Evolutionary conservation across 2,113 vertebrate genomes (phyloP).

Genomic region (Potamarius usumacintae): DNA sequence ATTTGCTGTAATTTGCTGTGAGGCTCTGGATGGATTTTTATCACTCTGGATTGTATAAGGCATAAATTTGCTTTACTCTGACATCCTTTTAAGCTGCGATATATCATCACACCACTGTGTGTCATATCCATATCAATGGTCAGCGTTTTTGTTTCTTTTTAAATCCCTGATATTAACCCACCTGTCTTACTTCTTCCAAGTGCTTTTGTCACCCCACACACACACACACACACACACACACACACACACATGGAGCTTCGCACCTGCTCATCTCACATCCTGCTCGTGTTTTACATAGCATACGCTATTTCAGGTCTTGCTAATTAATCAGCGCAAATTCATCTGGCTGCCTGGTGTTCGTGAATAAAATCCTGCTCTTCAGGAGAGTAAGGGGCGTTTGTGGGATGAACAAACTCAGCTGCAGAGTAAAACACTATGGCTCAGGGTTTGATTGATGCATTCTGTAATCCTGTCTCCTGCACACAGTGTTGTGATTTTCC

Average conservation of each 20-base stretch:
- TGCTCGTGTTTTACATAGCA: conserved; percentile 28
- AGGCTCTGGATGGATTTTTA: conserved; percentile 3
- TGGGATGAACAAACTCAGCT: conserved; percentile 21
- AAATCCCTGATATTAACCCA: conserved; percentile 12
- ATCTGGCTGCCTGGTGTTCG: conserved; percentile 41
- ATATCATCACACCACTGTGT: neutral
- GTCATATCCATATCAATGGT: neutral
- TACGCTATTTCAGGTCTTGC: conserved; percentile 47
- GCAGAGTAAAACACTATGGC: neutral
- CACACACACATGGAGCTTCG: neutral
- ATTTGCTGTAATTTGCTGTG: conserved; percentile 25
- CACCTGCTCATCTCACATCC: conserved; percentile 39
- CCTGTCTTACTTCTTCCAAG: conserved; percentile 11
- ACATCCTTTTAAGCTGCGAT: conserved; percentile 17
- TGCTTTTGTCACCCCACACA: neutral
- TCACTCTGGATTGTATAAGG: neutral
- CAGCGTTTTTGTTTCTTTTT: neutral
- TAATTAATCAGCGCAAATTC: conserved; percentile 55
- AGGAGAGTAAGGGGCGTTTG: neutral
- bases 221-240: neutral
- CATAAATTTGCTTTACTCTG: neutral
- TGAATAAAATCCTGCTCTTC: conserved; percentile 37
- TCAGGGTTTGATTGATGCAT: conserved; percentile 30
- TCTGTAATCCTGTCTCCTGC: conserved; percentile 26
- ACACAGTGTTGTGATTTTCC: conserved; percentile 23